Evolutionary conservation across 1,140 invertebrate species (phyloP), one percentile per base, ranked within the genome.

Genomic region (Galleria mellonella): DNA sequence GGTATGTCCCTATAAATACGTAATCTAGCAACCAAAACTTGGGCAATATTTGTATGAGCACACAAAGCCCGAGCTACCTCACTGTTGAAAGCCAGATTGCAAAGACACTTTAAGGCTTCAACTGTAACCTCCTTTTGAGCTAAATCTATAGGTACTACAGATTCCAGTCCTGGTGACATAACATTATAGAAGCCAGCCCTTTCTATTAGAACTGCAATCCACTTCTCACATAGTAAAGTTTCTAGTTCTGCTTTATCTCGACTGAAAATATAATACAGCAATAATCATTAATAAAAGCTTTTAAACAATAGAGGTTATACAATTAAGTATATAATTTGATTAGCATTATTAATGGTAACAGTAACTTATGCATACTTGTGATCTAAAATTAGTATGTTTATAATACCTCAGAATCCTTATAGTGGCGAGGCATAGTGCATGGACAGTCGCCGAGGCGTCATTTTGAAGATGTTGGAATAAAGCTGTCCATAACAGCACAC

Each of bases 51-150:
- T 71, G 93, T 94, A 53, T 91, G 88, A 36, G 90, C 87, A 76
- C 94, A 93, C 29, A 92, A 82, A 45, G 87, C 87, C 51, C 93
- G 91, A 0, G 92, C 91, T 33, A 89, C 89, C 36, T 78, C 66
- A 83, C 93, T 95, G 71, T 97, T 96, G 72, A 91, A 97, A 35
- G 97, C 87, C 32, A 98, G 81, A 83, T 98, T 98, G 68, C 94
- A 97, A 1, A 98, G 75, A 69, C 95, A 92, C 85, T 98, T 98
- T 35, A 95, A 76, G 0, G 94, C 92, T 83, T 97, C 96, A 5
- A 94, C 81, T 51, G 87, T 83, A 8, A 87, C 70, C 47, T 82
- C 69, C 49, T 83, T 82, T 12, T 62, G 51, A 51, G 67, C 71
- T 39, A 78, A 50, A 23, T 66, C 64, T 38, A 54, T 55, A 37